Base-by-base conservation (phyloP, 1,140 invertebrate genomes). In the Trichogramma pretiosum region DNA sequence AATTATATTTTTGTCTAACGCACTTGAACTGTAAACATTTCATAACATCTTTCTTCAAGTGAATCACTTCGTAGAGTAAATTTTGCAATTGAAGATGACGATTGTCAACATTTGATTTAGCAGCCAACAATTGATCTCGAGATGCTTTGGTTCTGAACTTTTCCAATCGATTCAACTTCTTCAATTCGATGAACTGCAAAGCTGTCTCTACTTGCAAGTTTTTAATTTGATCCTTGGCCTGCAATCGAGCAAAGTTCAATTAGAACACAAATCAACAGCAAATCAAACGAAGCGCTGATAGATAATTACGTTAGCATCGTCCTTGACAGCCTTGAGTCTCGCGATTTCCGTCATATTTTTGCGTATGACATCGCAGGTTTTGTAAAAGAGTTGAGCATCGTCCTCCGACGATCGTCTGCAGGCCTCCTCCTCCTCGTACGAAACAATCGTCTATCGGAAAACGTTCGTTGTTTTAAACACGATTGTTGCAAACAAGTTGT, bases 1-100 rank as follows among this genome's bases (percentile, higher is more conserved):
- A 28, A 24, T 32, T n/a, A 48, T 30, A 54, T 13, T 33, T 30
- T 36, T 48, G 36, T 39, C 17, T 38, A 18, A 21, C 73, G 70
- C 72, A 87, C 83, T 84, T 88, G 63, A 95, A 96, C 62, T 94
- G 87, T 21, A 92, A 73, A 68, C 93, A 96, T 63, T 93, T 93
- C 2, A 85, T 81, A 11, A 94, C 90, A 78, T 97, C 93, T 58
- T 91, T 91, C 52, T 92, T 84, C 2, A 97, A 74, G 74, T 97
- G 91, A 63, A 89, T 84, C 10, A 88, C 83, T 77, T 97, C 94
- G 70, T 97, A 97, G 1, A 95, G 67, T n/a, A 97, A 74, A 73
- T 97, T 97, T 68, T 97, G 92, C 44, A 94, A 75, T 56, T 91
- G 85, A 17, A 98, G 70, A 73, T 95, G 88, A 56, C 84, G 85